A percentile compares a stretch with the other conserved stretches of the same genome.
phyloP scores from a whole-genome alignment of 37 sponge, comb jelly and placozoan genomes.

The Haliclona indistincta region DNA sequence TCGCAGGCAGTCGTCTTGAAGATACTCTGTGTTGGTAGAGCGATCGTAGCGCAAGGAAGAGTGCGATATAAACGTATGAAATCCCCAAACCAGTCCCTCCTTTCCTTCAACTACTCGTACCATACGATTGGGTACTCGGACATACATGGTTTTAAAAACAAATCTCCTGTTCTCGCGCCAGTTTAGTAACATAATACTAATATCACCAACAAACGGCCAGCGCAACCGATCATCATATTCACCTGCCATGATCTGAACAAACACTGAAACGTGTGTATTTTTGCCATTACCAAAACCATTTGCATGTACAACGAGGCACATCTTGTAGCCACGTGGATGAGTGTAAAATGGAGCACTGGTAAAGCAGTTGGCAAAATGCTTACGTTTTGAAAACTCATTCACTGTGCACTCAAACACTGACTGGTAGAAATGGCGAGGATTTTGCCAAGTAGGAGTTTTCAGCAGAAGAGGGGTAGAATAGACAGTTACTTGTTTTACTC shows the following conservation, averaged over 20 bases:
- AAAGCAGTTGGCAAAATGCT: no score
- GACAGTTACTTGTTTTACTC: not conserved
- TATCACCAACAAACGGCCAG: not conserved
- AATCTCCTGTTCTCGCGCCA: not conserved
- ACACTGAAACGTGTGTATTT: slow-evolving; percentile 1
- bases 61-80: not conserved
- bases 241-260: not conserved
- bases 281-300: not conserved
- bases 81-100: no score
- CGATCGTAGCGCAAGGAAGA: not conserved
- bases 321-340: slow-evolving; percentile 23
- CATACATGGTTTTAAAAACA: no score
- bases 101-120: no score
- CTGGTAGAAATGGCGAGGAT: not conserved
- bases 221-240: not conserved
- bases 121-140: no score
- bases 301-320: slow-evolving; percentile 5
- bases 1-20: slow-evolving; percentile 12
- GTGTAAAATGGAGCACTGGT: slow-evolving; percentile 27
- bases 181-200: not conserved
- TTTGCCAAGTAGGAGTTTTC: not conserved
- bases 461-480: slow-evolving; percentile 1
- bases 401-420: no score
- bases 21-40: not conserved
- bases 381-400: no score